These are phyloP conservation scores for Rhodophaea formosa DNA, from an alignment of 2,888 invertebrate genomes.

Conservation along the genomic window DNA sequence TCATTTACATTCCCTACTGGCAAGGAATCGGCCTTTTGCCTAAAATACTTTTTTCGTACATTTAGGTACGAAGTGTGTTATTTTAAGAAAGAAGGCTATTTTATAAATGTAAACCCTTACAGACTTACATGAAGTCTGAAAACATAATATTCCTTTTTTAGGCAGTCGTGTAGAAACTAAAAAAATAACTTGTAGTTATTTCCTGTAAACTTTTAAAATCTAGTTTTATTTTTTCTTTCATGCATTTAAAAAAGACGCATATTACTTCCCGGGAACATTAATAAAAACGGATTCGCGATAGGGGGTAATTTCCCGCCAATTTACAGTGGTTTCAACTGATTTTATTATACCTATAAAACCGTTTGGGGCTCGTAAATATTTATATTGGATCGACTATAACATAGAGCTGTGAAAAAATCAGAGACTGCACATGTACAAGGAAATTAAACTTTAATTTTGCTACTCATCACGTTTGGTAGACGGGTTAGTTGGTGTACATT, in stretches of 20 bases:
- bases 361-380: conserved; percentile 49
- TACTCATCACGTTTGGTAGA: too few relatives aligned
- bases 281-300: conserved; percentile 23
- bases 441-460: background rate
- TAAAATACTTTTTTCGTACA: background rate
- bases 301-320: conserved; percentile 43
- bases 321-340: conserved; percentile 44
- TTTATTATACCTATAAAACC: conserved; percentile 54
- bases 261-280: background rate
- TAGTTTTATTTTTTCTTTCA: too few relatives aligned
- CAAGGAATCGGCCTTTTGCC: background rate
- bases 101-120: too few relatives aligned
- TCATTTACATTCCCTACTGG: conserved; percentile 13
- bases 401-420: conserved; percentile 27
- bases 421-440: conserved; percentile 23
- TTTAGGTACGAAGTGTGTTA: background rate
- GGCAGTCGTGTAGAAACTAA: too few relatives aligned
- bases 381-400: conserved; percentile 47
- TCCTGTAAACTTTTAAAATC: too few relatives aligned
- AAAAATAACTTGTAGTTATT: too few relatives aligned
- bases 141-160: too few relatives aligned
- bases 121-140: too few relatives aligned
- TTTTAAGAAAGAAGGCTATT: background rate
- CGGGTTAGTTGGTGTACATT: too few relatives aligned
- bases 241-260: too few relatives aligned